Conservation (phyloP, 2,113 vertebrate genomes). For the Campylorhamphus procurvoides region DNA sequence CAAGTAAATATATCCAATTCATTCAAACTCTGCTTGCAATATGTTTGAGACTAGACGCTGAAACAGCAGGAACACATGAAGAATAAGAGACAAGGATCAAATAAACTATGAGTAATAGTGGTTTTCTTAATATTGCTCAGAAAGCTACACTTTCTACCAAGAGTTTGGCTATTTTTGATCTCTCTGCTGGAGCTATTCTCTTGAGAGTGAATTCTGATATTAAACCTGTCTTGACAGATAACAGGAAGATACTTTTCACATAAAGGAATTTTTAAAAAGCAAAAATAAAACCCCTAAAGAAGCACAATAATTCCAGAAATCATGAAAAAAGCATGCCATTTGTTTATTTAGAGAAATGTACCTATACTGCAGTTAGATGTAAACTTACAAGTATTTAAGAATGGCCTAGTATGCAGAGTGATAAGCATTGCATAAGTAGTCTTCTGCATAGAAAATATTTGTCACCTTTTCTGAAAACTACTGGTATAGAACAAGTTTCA, state of each 20-base stretch:
- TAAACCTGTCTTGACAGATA: slow-evolving; percentile 24
- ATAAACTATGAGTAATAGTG: background rate
- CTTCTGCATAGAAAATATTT: background rate
- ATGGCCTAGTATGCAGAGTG: background rate
- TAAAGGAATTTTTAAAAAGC: slow-evolving; percentile 13
- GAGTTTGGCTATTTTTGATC: background rate
- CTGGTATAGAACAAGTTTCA: background rate
- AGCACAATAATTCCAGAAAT: background rate
- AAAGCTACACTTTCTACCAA: background rate
- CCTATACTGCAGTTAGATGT: background rate
- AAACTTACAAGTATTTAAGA: background rate
- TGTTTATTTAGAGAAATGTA: background rate
- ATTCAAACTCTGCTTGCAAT: slow-evolving; percentile 45
- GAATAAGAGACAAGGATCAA: background rate
- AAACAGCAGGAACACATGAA: slow-evolving; percentile 25
- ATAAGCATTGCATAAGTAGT: background rate
- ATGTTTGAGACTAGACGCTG: background rate
- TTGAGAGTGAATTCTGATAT: slow-evolving; percentile 14
- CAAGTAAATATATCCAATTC: slow-evolving; percentile 35
- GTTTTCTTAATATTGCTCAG: background rate
- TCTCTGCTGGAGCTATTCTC: background rate
- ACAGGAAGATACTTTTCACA: slow-evolving; percentile 10
- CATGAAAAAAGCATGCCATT: background rate
- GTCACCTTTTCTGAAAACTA: background rate
- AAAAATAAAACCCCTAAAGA: background rate